Percentiles rank a stretch among this genome's conserved stretches.
Conservation (phyloP, 2,113 vertebrate genomes). For the Rhynchomys soricoides region DNA sequence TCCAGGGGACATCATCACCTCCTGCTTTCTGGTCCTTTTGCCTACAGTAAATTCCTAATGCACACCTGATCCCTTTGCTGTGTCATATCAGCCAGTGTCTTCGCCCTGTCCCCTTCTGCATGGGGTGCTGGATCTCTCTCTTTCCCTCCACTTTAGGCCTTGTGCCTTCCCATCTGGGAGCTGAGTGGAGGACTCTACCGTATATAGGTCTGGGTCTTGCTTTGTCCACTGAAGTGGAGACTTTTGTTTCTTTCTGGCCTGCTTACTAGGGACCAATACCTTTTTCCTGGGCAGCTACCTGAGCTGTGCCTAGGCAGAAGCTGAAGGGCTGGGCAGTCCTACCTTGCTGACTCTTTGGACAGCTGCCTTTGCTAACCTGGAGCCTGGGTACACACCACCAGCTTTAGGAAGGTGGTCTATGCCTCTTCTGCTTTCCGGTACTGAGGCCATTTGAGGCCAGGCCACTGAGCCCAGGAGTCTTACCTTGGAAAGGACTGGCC, state of each 20-base stretch:
- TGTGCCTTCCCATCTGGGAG: not conserved
- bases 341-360: not conserved
- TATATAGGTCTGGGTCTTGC: not conserved
- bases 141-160: not conserved
- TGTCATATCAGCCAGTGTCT: not conserved
- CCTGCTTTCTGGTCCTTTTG: not conserved
- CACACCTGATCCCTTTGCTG: not conserved
- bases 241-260: not conserved
- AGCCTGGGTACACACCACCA: not conserved
- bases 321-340: not conserved
- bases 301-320: not conserved
- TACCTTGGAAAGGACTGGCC: not conserved
- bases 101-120: accelerated
- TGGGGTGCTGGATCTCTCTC: no score
- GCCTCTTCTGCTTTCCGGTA: accelerated
- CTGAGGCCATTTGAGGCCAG: not conserved
- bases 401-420: not conserved
- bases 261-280: no score
- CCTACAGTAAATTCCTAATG: not conserved
- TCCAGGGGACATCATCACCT: not conserved
- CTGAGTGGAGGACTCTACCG: not conserved
- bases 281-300: not conserved
- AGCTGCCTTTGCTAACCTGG: not conserved
- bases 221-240: no score
- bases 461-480: not conserved